These are phyloP conservation scores for Eilema sororculum DNA, from an alignment of 2,888 invertebrate genomes.

Conservation along the genomic window DNA sequence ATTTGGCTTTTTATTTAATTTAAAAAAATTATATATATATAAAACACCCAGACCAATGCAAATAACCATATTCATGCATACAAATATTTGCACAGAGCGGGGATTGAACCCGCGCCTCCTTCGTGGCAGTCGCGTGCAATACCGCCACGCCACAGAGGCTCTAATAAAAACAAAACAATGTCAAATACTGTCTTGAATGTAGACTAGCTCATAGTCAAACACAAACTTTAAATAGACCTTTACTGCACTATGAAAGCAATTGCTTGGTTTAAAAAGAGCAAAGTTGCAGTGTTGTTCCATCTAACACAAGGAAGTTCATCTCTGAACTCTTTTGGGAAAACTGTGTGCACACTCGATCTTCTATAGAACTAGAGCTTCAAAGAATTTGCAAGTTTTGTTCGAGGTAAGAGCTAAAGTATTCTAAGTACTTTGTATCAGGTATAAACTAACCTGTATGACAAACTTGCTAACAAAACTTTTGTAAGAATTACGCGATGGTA, in stretches of 20 bases:
- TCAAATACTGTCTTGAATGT: constrained; percentile 15
- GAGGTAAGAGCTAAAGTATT: constrained; percentile 46
- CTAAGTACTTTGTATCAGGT: constrained; percentile 39
- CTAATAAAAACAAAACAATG: constrained; percentile 18
- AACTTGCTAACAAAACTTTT: neutral
- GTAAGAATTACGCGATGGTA: neutral
- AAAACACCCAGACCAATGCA: no score
- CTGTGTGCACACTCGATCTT: constrained; percentile 43
- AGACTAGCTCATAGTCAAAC: constrained; percentile 6
- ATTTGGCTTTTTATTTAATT: no score
- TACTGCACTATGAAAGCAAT: constrained; percentile 10
- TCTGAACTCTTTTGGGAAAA: constrained; percentile 51
- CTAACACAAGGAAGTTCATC: constrained; percentile 38
- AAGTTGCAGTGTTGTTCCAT: constrained; percentile 36
- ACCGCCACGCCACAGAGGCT: no score
- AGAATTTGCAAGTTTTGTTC: constrained; percentile 41
- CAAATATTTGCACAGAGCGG: no score
- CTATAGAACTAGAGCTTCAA: constrained; percentile 33
- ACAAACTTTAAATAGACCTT: constrained; percentile 16
- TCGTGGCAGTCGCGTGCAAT: no score
- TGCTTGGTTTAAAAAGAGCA: constrained; percentile 23
- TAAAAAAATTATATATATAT: no score
- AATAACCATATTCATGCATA: no score
- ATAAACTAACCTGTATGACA: constrained; percentile 6
- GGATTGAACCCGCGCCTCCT: no score